Evolutionary conservation across 35 echinoderm and acorn worm genomes (phyloP).

Genomic region (Eucidaris tribuloides): DNA sequence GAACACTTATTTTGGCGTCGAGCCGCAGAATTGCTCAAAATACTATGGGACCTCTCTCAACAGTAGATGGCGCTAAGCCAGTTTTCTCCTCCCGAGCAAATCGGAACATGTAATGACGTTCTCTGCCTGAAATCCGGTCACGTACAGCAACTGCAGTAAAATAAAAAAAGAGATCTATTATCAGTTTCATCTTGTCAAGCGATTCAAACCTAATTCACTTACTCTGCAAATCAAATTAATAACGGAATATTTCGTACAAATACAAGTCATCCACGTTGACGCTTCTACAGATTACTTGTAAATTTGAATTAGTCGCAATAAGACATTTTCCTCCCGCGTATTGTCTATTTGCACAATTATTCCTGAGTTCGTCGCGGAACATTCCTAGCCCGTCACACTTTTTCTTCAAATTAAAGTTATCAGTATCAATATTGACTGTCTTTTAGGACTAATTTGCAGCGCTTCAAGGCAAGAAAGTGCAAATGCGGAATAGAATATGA

Average conservation of each 20-base stretch:
- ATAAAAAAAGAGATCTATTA: no score
- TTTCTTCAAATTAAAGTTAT: slow-evolving; percentile 40
- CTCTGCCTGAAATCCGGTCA: no score
- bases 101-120: no score
- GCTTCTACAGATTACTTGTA: neutral
- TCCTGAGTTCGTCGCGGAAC: neutral
- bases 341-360: slow-evolving; percentile 16
- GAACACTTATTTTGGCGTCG: no score
- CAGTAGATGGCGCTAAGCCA: no score
- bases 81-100: no score
- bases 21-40: no score
- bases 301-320: slow-evolving; percentile 4
- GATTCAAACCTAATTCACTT: slow-evolving; percentile 31
- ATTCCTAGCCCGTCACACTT: slow-evolving; percentile 16
- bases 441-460: slow-evolving; percentile 28
- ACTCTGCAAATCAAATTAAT: slow-evolving; percentile 31
- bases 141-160: no score
- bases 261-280: slow-evolving; percentile 15
- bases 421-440: slow-evolving; percentile 38
- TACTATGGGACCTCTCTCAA: no score
- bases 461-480: slow-evolving; percentile 28
- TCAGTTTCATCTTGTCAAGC: no score
- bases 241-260: slow-evolving; percentile 32
- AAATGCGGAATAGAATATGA: slow-evolving; percentile 34
- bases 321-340: neutral